Evolutionary conservation across 37 sponge, comb jelly and placozoan species (phyloP).

Genomic region (Oscarella lobularis): DNA sequence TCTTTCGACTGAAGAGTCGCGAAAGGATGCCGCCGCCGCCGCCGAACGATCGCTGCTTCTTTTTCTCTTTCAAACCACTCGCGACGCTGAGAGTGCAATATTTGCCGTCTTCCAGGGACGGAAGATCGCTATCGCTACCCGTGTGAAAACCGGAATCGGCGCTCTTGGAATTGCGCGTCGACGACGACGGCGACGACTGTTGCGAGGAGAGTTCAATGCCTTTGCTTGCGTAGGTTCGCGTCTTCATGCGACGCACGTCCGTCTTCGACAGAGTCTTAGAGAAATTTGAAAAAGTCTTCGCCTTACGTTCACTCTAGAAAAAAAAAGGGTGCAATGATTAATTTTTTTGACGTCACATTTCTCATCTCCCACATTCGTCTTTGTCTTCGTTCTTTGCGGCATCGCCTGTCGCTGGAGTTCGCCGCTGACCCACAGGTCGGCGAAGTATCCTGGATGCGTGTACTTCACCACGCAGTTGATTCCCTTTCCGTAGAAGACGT

Average conservation of each 20-base stretch:
- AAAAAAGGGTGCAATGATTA: no score
- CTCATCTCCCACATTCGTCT: no score
- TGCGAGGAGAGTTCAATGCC: neutral
- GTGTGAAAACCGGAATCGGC: neutral
- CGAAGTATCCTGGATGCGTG: neutral
- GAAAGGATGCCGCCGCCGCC: neutral
- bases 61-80: neutral
- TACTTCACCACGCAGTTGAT: neutral
- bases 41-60: neutral
- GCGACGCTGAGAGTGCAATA: neutral
- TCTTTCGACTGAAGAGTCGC: neutral
- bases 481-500: neutral
- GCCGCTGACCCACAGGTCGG: neutral
- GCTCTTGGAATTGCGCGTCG: neutral
- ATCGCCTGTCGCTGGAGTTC: neutral
- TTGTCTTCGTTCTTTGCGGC: neutral
- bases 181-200: neutral
- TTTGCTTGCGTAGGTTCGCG: neutral
- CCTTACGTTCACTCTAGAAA: no score
- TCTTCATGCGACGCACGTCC: neutral
- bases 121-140: neutral
- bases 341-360: no score
- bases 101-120: neutral
- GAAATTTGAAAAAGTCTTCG: neutral
- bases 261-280: neutral